phyloP scores from a whole-genome alignment of 2,888 invertebrate species.

The Dorcus parallelipipedus region DNA sequence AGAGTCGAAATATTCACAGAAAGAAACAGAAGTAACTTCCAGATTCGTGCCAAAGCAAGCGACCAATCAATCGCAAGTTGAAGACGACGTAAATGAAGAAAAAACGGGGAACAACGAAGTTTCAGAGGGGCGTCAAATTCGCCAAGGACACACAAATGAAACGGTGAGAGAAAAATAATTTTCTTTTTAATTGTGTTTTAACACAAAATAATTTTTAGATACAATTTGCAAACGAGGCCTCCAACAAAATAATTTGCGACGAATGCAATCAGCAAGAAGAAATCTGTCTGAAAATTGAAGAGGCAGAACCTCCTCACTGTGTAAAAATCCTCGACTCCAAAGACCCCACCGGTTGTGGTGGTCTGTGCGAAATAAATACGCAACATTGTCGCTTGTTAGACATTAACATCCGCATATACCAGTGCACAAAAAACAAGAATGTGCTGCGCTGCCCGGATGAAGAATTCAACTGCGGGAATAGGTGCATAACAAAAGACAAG shows the following conservation, averaged over 20 bases:
- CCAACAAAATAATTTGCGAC: constrained; percentile 23
- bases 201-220: not conserved
- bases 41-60: no score
- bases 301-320: constrained; percentile 38
- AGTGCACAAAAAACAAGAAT: constrained; percentile 57
- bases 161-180: not conserved
- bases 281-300: constrained; percentile 40
- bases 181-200: no score
- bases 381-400: constrained; percentile 64
- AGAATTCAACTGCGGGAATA: constrained; percentile 71
- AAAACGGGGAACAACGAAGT: no score
- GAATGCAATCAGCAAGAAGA: constrained; percentile 30
- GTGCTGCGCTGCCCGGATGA: constrained; percentile 59
- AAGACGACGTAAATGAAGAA: no score
- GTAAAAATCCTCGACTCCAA: constrained; percentile 32
- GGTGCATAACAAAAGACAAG: constrained; percentile 62
- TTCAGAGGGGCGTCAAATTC: no score
- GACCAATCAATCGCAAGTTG: no score
- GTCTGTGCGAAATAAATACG: constrained; percentile 60
- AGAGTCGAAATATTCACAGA: not conserved
- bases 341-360: constrained; percentile 60
- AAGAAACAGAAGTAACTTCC: not conserved
- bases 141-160: no score
- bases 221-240: not conserved
- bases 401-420: constrained; percentile 49